phyloP scores from a whole-genome alignment of 35 echinoderm and acorn worm species.

The Chiridota heheva region DNA sequence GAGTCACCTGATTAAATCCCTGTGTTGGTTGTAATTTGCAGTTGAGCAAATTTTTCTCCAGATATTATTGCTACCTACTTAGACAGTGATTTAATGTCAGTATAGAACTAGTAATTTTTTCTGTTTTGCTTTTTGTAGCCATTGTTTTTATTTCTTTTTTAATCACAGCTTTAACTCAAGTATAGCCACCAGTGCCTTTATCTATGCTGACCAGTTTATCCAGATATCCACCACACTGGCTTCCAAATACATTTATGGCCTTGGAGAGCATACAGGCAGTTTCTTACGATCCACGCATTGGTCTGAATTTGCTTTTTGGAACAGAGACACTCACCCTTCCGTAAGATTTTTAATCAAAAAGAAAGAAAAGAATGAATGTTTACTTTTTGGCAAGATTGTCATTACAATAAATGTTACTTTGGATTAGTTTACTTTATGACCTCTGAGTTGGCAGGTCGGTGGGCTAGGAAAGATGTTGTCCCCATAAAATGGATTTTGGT shows the following conservation, averaged over 20 bases:
- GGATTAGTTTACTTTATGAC: neutral
- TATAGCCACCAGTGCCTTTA: conserved; percentile 46
- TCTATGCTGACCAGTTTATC: conserved; percentile 91
- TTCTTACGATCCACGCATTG: conserved; percentile 50
- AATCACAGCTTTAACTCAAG: conserved; percentile 77
- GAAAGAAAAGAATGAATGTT: neutral
- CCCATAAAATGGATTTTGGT: too few relatives aligned
- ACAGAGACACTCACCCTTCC: neutral
- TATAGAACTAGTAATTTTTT: too few relatives aligned
- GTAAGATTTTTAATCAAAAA: neutral
- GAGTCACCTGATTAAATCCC: too few relatives aligned
- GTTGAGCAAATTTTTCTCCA: too few relatives aligned
- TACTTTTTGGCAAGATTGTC: neutral
- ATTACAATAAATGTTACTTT: neutral
- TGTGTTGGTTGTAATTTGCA: too few relatives aligned
- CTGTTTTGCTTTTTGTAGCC: neutral
- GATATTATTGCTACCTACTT: too few relatives aligned
- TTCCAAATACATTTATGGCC: conserved; percentile 83
- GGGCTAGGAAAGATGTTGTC: too few relatives aligned
- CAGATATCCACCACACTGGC: conserved; percentile 79
- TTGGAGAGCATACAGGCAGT: conserved; percentile 89
- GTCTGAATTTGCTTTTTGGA: conserved; percentile 33
- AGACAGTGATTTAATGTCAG: too few relatives aligned
- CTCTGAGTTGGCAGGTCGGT: too few relatives aligned
- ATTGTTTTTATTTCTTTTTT: neutral